Conservation (phyloP, 2,888 invertebrate species). For the Catonia carolina region DNA sequence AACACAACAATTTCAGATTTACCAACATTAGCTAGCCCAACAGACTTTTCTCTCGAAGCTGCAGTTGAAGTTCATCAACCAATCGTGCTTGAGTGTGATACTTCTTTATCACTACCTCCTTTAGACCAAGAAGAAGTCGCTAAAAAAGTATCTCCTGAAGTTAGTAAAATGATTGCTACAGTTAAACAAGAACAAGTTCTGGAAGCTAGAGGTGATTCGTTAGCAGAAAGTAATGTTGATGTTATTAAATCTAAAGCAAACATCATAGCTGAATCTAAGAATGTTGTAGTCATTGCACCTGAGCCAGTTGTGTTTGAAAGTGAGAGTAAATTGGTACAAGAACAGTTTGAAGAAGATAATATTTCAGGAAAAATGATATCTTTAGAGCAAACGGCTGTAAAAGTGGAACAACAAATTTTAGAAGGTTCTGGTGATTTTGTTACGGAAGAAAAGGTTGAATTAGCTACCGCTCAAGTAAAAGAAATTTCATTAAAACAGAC, state of each 20-base stretch:
- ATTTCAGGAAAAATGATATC: neutral
- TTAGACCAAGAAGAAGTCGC: too few relatives aligned
- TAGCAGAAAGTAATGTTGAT: neutral
- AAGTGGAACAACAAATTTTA: constrained; percentile 39
- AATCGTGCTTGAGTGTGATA: constrained; percentile 7
- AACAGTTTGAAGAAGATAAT: neutral
- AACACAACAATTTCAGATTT: constrained; percentile 22
- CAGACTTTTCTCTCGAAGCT: constrained; percentile 17
- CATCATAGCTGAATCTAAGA: neutral
- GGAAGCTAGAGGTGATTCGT: too few relatives aligned
- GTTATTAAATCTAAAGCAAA: neutral
- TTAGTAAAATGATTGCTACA: neutral
- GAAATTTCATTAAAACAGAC: constrained; percentile 13
- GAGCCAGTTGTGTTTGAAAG: neutral
- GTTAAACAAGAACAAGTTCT: too few relatives aligned
- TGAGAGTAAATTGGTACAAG: neutral
- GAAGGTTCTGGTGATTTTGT: constrained; percentile 42
- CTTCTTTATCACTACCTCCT: neutral
- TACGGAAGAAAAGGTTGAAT: constrained; percentile 5
- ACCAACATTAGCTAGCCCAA: constrained; percentile 23
- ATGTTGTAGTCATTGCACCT: neutral
- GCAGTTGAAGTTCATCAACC: neutral
- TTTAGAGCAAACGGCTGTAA: neutral
- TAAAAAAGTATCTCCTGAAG: neutral
- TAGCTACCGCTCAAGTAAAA: constrained; percentile 5